Percentiles rank a stretch among this genome's conserved stretches.
These are phyloP conservation scores for Eunapius fragilis DNA, from an alignment of 37 sponge, comb jelly and placozoan genomes.

Conservation along the genomic window DNA sequence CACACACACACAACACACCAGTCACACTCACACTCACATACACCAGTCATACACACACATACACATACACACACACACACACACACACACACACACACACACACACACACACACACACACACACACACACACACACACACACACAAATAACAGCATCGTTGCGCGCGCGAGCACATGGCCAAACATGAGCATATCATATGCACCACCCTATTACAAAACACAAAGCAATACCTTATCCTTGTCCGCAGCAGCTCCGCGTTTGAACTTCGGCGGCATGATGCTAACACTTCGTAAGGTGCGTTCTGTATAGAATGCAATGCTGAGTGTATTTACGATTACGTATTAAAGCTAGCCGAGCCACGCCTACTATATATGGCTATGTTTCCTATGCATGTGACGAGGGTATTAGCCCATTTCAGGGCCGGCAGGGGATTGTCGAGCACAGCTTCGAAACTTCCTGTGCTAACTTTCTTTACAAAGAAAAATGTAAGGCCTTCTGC, in stretches of 20 bases:
- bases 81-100: too few relatives aligned
- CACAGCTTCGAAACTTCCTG: constrained; percentile 3
- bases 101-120: too few relatives aligned
- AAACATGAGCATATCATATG: too few relatives aligned
- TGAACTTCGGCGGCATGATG: constrained; percentile 72
- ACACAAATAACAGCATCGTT: too few relatives aligned
- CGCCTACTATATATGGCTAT: not conserved
- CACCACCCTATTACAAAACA: too few relatives aligned
- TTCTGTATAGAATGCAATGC: not conserved
- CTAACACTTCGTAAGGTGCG: not conserved
- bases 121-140: too few relatives aligned
- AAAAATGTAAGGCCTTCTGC: constrained; percentile 40
- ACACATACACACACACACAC: not conserved
- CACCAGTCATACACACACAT: not conserved
- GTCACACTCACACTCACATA: not conserved
- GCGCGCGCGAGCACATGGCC: too few relatives aligned
- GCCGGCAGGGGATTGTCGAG: not conserved
- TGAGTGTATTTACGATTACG: not conserved
- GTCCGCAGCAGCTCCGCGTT: constrained; percentile 18
- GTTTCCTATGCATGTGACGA: not conserved
- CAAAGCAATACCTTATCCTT: constrained; percentile 32
- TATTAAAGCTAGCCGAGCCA: not conserved
- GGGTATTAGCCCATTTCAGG: not conserved
- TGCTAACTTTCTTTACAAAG: constrained; percentile 77
- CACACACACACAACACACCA: not conserved